Base-by-base conservation (phyloP, 1,140 invertebrate genomes). In the Chironomus striatipennis region DNA sequence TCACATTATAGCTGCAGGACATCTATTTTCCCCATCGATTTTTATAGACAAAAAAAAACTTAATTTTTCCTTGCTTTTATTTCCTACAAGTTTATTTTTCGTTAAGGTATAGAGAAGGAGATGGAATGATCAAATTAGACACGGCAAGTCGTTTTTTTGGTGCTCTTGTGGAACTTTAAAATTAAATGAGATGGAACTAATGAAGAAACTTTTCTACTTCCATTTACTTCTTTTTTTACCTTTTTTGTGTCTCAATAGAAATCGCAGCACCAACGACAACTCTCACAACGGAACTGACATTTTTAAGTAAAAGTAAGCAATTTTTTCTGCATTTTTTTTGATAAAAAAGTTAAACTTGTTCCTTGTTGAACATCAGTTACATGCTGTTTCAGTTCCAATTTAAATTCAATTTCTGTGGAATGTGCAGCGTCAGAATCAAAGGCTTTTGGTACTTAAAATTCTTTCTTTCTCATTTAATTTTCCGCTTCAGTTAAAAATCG, bases 101-200 rank as follows among this genome's bases (percentile, higher is more conserved):
- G 1, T 21, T 9, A 1, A 70, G 65, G 65, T 47, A 34, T 5
- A 34, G 5, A 34, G 92, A 93, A 79, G 97, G 95, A 10, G 93
- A 96, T 81, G 94, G 95, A 17, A 88, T 92, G 70, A 97, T 98
- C 81, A 91, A 94, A 83, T 85, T 98, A 72, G 94, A 97, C n/a
- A n/a, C 80, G 94, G 96, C 97, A 80, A 89, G 86, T 79, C 74
- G n/a, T n/a, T n/a, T n/a, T n/a, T n/a, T n/a, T n/a, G 8, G 24
- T 57, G 47, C 43, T 18, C 12, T 73, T 73, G n/a, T 34, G n/a
- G n/a, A 20, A 72, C 73, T 57, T 18, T 17, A 70, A 70, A 70
- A 70, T 8, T 70, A 70, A 70, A 70, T 70, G 65, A 70, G 65
- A 21, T 70, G 20, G 18, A 70, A 70, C 65, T 70, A 70, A 70